Evolutionary conservation across 2,113 vertebrate genomes (phyloP).

Genomic region (Archocentrus centrarchus): DNA sequence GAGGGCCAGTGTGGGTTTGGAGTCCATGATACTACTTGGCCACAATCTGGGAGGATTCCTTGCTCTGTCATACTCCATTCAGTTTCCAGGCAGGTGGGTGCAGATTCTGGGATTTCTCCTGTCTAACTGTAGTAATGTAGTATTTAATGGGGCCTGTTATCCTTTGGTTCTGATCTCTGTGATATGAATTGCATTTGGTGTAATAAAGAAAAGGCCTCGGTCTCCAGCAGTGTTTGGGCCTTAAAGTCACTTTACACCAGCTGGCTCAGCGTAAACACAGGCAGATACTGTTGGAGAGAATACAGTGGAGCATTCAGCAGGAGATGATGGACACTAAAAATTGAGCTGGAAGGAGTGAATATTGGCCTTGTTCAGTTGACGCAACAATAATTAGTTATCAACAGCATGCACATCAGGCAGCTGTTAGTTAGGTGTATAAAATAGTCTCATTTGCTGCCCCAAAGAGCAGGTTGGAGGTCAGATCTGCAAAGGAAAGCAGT

Average conservation of each 20-base stretch:
- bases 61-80: constrained; percentile 90
- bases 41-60: constrained; percentile 96
- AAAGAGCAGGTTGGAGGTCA: background rate
- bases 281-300: background rate
- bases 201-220: background rate
- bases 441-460: background rate
- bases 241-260: background rate
- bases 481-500: background rate
- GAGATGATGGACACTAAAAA: background rate
- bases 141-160: background rate
- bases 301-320: background rate
- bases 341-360: no score
- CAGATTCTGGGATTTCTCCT: background rate
- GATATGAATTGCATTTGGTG: background rate
- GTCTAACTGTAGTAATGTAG: background rate
- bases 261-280: background rate
- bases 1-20: constrained; percentile 86
- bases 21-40: constrained; percentile 91
- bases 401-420: background rate
- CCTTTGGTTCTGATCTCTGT: background rate
- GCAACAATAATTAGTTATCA: background rate
- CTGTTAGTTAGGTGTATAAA: background rate
- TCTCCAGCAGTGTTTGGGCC: background rate
- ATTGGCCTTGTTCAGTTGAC: no score
- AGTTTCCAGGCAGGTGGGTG: constrained; percentile 89